Conservation (phyloP, 64 coral and sea anemone genomes). For the Porites australiensis region DNA sequence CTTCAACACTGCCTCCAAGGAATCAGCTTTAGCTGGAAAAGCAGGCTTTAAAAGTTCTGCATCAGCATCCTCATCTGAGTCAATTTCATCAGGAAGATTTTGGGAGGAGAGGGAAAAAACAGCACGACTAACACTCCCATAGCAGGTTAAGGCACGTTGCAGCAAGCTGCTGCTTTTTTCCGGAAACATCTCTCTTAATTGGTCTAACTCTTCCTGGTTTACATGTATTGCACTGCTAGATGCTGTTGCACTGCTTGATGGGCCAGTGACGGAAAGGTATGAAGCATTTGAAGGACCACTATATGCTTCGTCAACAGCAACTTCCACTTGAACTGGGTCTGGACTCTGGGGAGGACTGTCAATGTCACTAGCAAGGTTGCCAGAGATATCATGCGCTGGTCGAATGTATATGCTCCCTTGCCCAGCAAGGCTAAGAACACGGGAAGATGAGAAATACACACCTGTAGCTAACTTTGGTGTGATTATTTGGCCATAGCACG, state of each 20-base stretch:
- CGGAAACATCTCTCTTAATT: slow-evolving; percentile 25
- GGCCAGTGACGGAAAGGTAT: slow-evolving; percentile 15
- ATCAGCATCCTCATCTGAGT: not conserved
- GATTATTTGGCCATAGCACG: slow-evolving; percentile 59
- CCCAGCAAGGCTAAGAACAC: slow-evolving; percentile 42
- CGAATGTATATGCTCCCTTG: slow-evolving; percentile 64
- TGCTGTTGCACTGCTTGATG: not conserved
- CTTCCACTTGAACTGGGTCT: not conserved
- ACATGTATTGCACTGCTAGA: not conserved
- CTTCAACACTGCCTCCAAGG: not conserved
- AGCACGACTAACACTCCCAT: not conserved
- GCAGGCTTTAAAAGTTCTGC: slow-evolving; percentile 2
- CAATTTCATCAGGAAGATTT: slow-evolving; percentile 1
- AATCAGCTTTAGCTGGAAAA: no score
- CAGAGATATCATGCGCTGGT: slow-evolving; percentile 45
- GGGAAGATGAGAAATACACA: slow-evolving; percentile 28
- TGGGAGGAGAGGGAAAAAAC: slow-evolving; percentile 1
- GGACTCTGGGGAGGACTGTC: slow-evolving; percentile 1
- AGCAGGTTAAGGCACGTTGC: slow-evolving; percentile 14
- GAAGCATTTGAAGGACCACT: not conserved
- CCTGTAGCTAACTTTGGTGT: slow-evolving; percentile 47
- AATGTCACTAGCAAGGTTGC: not conserved
- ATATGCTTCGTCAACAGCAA: not conserved
- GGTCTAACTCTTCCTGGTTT: slow-evolving; percentile 15
- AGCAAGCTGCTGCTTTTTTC: slow-evolving; percentile 15